Evolutionary conservation across 1,140 invertebrate genomes (phyloP).

Genomic region (Zaprionus africanus): DNA sequence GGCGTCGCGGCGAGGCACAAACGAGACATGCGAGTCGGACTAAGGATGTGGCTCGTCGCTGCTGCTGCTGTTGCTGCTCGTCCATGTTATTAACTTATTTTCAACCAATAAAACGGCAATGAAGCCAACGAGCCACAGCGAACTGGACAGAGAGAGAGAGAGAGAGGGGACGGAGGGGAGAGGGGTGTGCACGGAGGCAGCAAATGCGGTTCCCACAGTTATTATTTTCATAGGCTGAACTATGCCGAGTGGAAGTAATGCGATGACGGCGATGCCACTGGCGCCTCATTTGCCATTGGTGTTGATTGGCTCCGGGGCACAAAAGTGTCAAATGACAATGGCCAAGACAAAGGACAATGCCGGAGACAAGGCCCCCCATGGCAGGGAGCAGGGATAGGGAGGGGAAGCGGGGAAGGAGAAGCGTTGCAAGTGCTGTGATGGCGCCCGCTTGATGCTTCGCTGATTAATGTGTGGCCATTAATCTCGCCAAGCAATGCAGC

Average conservation of each 20-base stretch:
- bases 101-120: slow-evolving; percentile 82
- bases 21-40: background rate
- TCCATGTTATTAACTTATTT: slow-evolving; percentile 84
- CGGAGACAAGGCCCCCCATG: slow-evolving; percentile 1
- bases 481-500: slow-evolving; percentile 56
- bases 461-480: slow-evolving; percentile 76
- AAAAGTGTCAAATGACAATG: slow-evolving; percentile 78
- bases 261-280: slow-evolving; percentile 56
- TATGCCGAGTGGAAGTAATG: slow-evolving; percentile 78
- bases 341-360: slow-evolving; percentile 18
- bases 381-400: background rate
- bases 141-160: slow-evolving; percentile 2
- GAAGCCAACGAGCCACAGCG: slow-evolving; percentile 48
- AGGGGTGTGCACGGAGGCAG: slow-evolving; percentile 28
- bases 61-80: slow-evolving; percentile 41
- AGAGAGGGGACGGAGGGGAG: background rate
- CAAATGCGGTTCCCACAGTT: slow-evolving; percentile 78
- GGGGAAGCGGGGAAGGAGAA: slow-evolving; percentile 29
- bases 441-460: slow-evolving; percentile 45
- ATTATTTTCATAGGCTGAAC: slow-evolving; percentile 82
- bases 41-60: slow-evolving; percentile 18
- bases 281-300: slow-evolving; percentile 70
- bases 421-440: slow-evolving; percentile 66
- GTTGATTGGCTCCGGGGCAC: slow-evolving; percentile 67
- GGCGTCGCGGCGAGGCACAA: background rate